These are phyloP conservation scores for Drosophila pectinifera DNA, from an alignment of 1,140 invertebrate species.

Conservation along the genomic window DNA sequence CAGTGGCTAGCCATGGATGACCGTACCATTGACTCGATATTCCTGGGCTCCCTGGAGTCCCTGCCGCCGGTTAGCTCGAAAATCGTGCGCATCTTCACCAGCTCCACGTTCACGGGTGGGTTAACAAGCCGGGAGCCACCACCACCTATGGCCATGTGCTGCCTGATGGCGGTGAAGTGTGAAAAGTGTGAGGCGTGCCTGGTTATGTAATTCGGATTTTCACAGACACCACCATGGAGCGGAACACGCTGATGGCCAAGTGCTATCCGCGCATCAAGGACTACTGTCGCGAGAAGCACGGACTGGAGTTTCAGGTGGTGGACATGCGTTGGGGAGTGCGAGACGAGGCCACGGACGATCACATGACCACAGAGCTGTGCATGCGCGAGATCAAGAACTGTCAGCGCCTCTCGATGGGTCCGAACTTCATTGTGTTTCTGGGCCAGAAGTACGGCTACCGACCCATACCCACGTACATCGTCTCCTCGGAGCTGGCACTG, in stretches of 20 bases:
- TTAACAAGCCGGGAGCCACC: not conserved
- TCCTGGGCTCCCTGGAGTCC: slow-evolving; percentile 94
- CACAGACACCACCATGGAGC: slow-evolving; percentile 97
- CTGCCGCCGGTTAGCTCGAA: slow-evolving; percentile 98
- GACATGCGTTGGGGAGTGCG: slow-evolving; percentile 99
- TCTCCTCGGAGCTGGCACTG: slow-evolving; percentile 95
- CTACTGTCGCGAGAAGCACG: slow-evolving; percentile 98
- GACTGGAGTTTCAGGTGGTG: slow-evolving; percentile 99
- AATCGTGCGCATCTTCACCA: slow-evolving; percentile 99
- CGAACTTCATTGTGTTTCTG: slow-evolving; percentile 99
- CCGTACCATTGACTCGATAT: slow-evolving; percentile 94
- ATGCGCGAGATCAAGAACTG: slow-evolving; percentile 99
- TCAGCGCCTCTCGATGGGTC: slow-evolving; percentile 98
- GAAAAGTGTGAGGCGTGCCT: slow-evolving; percentile 30
- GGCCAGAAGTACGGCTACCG: slow-evolving; percentile 99
- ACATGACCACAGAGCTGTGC: slow-evolving; percentile 99
- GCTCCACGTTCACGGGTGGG: slow-evolving; percentile 98
- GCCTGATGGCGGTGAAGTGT: slow-evolving; percentile 14
- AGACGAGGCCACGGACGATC: slow-evolving; percentile 99
- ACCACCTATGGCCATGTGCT: not conserved
- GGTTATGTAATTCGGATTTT: slow-evolving; percentile 67
- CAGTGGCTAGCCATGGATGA: slow-evolving; percentile 90
- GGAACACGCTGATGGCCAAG: slow-evolving; percentile 99
- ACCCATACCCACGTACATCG: slow-evolving; percentile 97
- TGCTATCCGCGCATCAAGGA: slow-evolving; percentile 99